Percentiles rank a stretch among this genome's conserved stretches.
Evolutionary conservation across 2,888 invertebrate genomes (phyloP).

Genomic region (Bombylius major): DNA sequence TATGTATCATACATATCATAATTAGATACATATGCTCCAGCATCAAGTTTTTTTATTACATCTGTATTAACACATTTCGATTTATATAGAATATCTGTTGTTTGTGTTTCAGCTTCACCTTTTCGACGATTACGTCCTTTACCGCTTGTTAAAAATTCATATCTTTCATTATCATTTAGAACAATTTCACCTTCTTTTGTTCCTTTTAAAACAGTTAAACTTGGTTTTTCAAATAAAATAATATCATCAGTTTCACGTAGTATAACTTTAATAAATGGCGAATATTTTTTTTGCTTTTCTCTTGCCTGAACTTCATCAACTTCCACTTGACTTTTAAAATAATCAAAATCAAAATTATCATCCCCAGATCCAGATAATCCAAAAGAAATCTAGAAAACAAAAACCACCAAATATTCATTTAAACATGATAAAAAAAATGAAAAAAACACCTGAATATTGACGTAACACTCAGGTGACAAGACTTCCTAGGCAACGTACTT

Average conservation of each 20-base stretch:
- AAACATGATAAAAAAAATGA: too few species aligned
- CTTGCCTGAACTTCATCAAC: neutral
- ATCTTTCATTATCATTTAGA: constrained; percentile 50
- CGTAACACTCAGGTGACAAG: too few species aligned
- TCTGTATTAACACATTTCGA: constrained; percentile 49
- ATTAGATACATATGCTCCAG: constrained; percentile 53
- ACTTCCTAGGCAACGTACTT: too few species aligned
- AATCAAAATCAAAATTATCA: neutral
- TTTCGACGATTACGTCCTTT: constrained; percentile 54
- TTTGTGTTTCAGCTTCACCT: constrained; percentile 57
- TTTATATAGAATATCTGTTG: constrained; percentile 46
- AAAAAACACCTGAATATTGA: too few species aligned
- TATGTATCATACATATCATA: constrained; percentile 71
- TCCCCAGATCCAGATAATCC: neutral
- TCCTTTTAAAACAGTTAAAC: constrained; percentile 47
- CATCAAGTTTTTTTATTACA: constrained; percentile 42
- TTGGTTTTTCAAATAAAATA: constrained; percentile 50
- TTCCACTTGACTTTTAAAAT: neutral
- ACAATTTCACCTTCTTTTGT: constrained; percentile 44
- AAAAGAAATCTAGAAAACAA: too few species aligned
- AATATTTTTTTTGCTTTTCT: constrained; percentile 20
- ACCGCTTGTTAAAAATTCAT: constrained; percentile 53
- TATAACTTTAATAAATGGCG: constrained; percentile 46
- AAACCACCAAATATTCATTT: too few species aligned
- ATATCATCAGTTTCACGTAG: constrained; percentile 54